Percentiles rank a stretch among this genome's conserved stretches.
Evolutionary conservation across 1,140 invertebrate genomes (phyloP).

Genomic region (Leptinotarsa texana): DNA sequence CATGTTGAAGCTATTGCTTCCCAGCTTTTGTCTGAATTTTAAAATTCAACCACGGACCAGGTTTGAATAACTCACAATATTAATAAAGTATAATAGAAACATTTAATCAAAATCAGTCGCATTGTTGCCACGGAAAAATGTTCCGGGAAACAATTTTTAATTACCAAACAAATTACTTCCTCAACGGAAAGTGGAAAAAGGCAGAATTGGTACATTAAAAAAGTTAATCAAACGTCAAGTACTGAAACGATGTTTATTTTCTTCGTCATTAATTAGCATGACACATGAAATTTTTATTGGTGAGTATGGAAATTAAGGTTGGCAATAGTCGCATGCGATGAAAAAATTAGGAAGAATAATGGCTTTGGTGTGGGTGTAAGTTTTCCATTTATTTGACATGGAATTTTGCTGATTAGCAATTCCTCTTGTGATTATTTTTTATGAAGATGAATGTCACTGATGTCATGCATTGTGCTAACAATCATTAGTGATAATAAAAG

Average conservation of each 20-base stretch:
- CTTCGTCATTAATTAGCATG: slow-evolving; percentile 3
- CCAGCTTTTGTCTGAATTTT: no score
- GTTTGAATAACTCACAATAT: neutral
- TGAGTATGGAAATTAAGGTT: slow-evolving; percentile 1
- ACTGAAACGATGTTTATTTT: slow-evolving; percentile 8
- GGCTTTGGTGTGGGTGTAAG: neutral
- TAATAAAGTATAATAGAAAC: neutral
- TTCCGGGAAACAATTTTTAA: neutral
- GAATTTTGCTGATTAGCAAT: neutral
- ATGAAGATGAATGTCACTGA: neutral
- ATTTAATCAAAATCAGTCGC: neutral
- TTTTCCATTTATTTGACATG: neutral
- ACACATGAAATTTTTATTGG: slow-evolving; percentile 6
- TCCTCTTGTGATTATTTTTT: neutral
- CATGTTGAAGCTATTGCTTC: no score
- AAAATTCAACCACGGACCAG: neutral
- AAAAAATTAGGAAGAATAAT: neutral
- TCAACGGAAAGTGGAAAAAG: neutral
- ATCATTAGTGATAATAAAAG: no score
- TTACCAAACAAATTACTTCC: slow-evolving; percentile 6
- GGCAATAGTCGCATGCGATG: neutral
- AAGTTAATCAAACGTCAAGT: slow-evolving; percentile 8
- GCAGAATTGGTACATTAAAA: slow-evolving; percentile 2
- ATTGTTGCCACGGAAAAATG: neutral
- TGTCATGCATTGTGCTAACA: no score